Evolutionary conservation across 2,888 invertebrate genomes (phyloP).

Genomic region (Cerastis rubricosa): DNA sequence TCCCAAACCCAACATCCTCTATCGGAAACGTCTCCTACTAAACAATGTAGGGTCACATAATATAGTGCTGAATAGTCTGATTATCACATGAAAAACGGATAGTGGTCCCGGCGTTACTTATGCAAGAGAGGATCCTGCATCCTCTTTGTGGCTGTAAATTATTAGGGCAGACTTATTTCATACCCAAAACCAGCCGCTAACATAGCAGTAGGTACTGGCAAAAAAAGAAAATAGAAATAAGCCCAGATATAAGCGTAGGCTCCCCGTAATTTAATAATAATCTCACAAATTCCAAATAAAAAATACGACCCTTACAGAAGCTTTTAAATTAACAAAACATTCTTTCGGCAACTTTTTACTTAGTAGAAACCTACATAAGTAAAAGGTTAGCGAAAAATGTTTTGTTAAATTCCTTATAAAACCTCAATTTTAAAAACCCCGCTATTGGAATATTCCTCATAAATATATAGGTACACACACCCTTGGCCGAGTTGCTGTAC

Average conservation of each 20-base stretch:
- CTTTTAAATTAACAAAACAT: constrained; percentile 49
- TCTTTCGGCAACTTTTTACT: constrained; percentile 47
- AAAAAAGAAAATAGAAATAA: background rate
- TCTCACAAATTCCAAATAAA: constrained; percentile 42
- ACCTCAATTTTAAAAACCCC: background rate
- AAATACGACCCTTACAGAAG: constrained; percentile 25
- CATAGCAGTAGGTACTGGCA: background rate
- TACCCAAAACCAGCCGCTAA: background rate
- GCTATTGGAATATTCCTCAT: background rate
- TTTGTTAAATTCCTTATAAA: constrained; percentile 10
- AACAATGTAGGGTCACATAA: constrained; percentile 17
- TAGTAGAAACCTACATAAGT: constrained; percentile 15
- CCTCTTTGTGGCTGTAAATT: constrained; percentile 17
- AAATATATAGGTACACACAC: background rate
- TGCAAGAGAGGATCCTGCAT: constrained; percentile 22
- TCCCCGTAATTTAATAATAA: constrained; percentile 35
- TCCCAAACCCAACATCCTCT: background rate
- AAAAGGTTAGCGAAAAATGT: constrained; percentile 14
- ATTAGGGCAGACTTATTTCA: constrained; percentile 4
- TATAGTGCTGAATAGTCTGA: constrained; percentile 11
- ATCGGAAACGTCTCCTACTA: constrained; percentile 2
- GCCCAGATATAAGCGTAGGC: background rate
- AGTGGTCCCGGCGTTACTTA: constrained; percentile 18
- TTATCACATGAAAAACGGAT: constrained; percentile 19
- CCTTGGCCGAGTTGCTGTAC: background rate